Base-by-base conservation (phyloP, 2,888 invertebrate genomes). In the Hermodice carunculata region DNA sequence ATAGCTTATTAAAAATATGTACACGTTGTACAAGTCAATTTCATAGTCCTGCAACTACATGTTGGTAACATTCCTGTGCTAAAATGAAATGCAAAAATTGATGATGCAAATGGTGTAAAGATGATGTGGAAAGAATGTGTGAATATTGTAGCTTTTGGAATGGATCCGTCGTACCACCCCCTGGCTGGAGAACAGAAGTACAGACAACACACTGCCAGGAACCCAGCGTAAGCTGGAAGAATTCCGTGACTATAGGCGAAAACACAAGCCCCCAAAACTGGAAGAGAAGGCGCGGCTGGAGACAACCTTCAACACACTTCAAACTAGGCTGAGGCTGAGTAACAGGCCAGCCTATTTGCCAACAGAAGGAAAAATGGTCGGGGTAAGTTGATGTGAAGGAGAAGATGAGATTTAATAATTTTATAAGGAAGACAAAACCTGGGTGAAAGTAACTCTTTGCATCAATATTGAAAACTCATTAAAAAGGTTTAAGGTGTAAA, bases 311-410 rank as follows among this genome's bases (percentile, higher is more conserved):
- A 99, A 99, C 90, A 99, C 99, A 66, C 90, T 99, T 81, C 99
- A 99, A 89, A 99, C 99, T 71, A 96, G 98, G 85, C 90, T 99
- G 83, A 92, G 99, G 83, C 90, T 99, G 77, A 96, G 96, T 85
- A 99, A 99, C 89, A 91, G 99, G 83, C 99, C 99, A 61, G 98
- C 99, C 40, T 99, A 98, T 87, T 93, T 99, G 92, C 99, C 99
- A 76, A 96, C 96, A 67, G 98, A 99, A 88, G 99, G 99, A 82
- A 99, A 98, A 89, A 95, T 97, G 92, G 96, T 99, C 75, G 94
- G 95, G 79, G 93, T 93, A 88, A 89, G 92, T 91, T 14, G 19
- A n/a, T n/a, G n/a, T n/a, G n/a, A n/a, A n/a, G n/a, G n/a, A n/a
- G n/a, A n/a, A n/a, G n/a, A n/a, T n/a, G n/a, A n/a, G n/a, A n/a